Conservation (phyloP, 2,797 vertebrate species). For the Galagoides demidoff region DNA sequence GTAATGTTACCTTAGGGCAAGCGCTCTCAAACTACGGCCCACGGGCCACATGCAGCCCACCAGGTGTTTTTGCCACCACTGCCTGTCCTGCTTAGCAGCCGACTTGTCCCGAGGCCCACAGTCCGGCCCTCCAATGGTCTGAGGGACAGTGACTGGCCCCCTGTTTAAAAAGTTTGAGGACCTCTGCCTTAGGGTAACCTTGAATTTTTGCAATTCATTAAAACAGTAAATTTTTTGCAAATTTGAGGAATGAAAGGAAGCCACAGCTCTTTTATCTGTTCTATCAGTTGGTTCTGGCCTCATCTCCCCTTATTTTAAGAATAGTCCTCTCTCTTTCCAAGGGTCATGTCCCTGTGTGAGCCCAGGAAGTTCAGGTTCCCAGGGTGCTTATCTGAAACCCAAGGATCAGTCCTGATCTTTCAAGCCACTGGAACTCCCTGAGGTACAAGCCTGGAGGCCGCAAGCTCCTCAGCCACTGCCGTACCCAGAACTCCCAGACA, state of each 20-base stretch:
- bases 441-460: background rate
- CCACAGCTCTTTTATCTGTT: background rate
- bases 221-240: slow-evolving; percentile 34
- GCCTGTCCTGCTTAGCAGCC: too few species aligned
- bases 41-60: too few species aligned
- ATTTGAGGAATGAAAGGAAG: background rate
- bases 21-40: too few species aligned
- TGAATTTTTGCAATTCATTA: slow-evolving; percentile 1
- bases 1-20: background rate
- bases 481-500: background rate
- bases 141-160: too few species aligned
- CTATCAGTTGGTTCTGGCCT: background rate
- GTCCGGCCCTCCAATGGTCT: too few species aligned
- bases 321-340: background rate
- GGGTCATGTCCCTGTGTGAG: background rate
- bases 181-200: background rate
- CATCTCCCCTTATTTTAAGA: background rate
- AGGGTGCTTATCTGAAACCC: background rate
- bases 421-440: background rate
- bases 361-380: background rate
- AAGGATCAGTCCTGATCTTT: background rate
- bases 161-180: too few species aligned
- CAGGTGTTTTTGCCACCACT: too few species aligned
- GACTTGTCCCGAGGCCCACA: too few species aligned
- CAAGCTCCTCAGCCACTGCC: background rate